Evolutionary conservation across 2,888 invertebrate genomes (phyloP).

Genomic region (Sinhomidia bicolor): DNA sequence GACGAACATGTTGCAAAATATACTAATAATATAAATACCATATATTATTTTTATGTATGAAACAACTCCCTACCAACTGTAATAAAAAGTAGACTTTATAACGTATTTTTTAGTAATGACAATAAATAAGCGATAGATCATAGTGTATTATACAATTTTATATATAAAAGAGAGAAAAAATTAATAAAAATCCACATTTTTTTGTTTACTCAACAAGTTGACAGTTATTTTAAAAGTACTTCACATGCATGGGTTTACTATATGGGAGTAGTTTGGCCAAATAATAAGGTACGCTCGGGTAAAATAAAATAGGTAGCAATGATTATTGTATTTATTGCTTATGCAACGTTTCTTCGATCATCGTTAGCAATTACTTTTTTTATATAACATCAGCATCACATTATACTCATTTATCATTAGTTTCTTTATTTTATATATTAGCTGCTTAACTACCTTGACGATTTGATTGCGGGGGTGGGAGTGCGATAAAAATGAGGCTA

Average conservation of each 20-base stretch:
- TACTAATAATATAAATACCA: not conserved
- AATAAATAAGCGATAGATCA: not conserved
- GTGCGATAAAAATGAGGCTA: conserved; percentile 60
- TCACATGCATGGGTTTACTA: not conserved
- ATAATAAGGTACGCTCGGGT: not conserved
- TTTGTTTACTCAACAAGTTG: conserved; percentile 56
- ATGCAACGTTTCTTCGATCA: conserved; percentile 45
- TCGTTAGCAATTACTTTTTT: not conserved
- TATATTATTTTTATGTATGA: not conserved
- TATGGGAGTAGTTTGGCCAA: no score
- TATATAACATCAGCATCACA: not conserved
- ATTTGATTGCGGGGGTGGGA: not conserved
- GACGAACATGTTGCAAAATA: conserved; percentile 23
- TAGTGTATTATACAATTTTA: conserved; percentile 1
- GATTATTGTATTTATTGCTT: conserved; percentile 37
- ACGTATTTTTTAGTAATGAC: not conserved
- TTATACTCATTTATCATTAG: not conserved
- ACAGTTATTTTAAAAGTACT: conserved; percentile 1
- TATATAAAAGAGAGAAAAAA: conserved; percentile 11
- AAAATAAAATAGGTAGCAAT: not conserved
- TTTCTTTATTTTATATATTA: not conserved
- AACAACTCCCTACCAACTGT: no score
- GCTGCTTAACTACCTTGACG: not conserved
- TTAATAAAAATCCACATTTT: conserved; percentile 53
- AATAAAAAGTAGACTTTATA: not conserved